Base-by-base conservation (phyloP, 2,888 invertebrate genomes). In the Epinotia ramella region DNA sequence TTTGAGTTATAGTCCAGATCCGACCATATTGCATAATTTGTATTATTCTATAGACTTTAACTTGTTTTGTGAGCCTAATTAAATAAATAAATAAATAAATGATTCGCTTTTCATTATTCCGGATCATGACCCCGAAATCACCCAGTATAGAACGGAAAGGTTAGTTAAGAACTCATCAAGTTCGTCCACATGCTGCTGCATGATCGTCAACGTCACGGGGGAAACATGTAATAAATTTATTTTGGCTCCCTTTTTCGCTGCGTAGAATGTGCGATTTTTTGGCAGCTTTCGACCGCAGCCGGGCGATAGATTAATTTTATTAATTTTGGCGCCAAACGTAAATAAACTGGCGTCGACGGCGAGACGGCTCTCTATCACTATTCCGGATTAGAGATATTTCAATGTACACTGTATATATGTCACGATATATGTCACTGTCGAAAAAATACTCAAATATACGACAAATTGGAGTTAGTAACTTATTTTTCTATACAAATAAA, bases 321-420 rank as follows among this genome's bases (percentile, higher is more conserved):
- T 88, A 82, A 82, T 82, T 79, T 81, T 88, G 94, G 94, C 94
- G 94, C 94, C 94, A 86, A 89, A 86, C 87, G 84, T 88, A 91
- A 92, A 94, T 94, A 92, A 91, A 81, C 82, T 84, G 87, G 86
- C 86, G 86, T 77, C 86, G 84, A 82, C 87, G 87, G 85, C 88
- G 81, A 80, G 81, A 82, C 82, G 77, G 78, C 78, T 76, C 78
- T 76, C 67, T 63, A 67, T 57, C 63, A 72, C 44, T 76, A 72
- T 72, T 72, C 76, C 62, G 66, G 71, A 71, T 56, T 33, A 46
- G 62, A 56, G 18, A 67, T 75, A 49, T 71, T 69, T 69, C 64
- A 75, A 60, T 75, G 65, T 53, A 18, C 59, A 53, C 33, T 53
- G 59, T 70, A 70, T 60, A 65, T 70, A 70, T 75, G 53, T 75